Evolutionary conservation across 2,797 vertebrate species (phyloP).

Genomic region (Onychomys torridus): DNA sequence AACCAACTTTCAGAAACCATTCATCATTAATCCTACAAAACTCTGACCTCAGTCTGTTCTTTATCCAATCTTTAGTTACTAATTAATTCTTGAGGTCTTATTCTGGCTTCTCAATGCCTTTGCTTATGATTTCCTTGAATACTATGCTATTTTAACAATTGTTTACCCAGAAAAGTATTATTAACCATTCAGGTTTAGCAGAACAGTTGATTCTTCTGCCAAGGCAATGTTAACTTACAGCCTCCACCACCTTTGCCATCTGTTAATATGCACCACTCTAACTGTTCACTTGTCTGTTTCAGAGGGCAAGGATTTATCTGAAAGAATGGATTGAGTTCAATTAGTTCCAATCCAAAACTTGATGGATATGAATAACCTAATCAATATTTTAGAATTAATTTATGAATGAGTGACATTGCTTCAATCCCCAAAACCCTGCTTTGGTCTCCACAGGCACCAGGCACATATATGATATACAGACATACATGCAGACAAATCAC

Average conservation of each 20-base stretch:
- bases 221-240: background rate
- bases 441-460: background rate
- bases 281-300: background rate
- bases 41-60: background rate
- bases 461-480: background rate
- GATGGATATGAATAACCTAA: background rate
- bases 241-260: background rate
- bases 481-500: background rate
- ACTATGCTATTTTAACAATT: background rate
- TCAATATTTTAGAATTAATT: slow-evolving; percentile 37
- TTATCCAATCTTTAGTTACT: background rate
- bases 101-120: background rate
- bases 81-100: background rate
- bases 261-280: background rate
- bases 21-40: background rate
- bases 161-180: background rate
- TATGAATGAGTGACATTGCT: slow-evolving; percentile 5
- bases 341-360: background rate
- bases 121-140: background rate
- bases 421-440: background rate
- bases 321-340: background rate
- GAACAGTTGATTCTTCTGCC: background rate
- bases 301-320: background rate
- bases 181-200: background rate
- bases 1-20: background rate